Conservation (phyloP, 1,140 invertebrate species). For the Dolichoris vasculosae region DNA sequence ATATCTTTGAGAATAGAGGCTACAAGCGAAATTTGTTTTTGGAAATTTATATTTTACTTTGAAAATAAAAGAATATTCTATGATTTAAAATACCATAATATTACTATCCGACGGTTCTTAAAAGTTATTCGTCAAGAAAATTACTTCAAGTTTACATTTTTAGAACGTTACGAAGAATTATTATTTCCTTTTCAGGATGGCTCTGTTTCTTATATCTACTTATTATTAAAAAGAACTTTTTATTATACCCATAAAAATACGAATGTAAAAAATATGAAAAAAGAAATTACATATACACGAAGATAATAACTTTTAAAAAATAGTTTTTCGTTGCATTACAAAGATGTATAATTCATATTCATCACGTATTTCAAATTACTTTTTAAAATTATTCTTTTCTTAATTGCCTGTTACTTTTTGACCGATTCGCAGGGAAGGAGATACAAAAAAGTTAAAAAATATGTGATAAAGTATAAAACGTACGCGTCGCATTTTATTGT, state of each 20-base stretch:
- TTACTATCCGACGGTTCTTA: background rate
- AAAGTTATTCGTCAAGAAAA: background rate
- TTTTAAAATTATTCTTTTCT: background rate
- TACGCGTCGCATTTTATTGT: too few species aligned
- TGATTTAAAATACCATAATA: background rate
- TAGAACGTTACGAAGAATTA: too few species aligned
- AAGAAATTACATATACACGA: background rate
- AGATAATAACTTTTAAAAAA: background rate
- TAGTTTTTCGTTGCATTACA: background rate
- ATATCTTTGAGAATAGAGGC: background rate
- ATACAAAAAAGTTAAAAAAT: too few species aligned
- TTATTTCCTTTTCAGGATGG: background rate
- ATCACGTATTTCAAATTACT: background rate
- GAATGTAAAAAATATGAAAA: background rate
- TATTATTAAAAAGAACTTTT: background rate
- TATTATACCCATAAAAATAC: background rate
- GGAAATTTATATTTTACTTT: background rate
- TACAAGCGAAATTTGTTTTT: background rate
- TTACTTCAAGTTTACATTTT: background rate
- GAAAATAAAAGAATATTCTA: background rate
- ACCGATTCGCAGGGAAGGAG: too few species aligned
- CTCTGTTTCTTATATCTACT: background rate
- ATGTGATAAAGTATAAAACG: too few species aligned
- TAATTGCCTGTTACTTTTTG: too few species aligned
- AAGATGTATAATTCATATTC: background rate